phyloP scores from a whole-genome alignment of 2,113 vertebrate genomes.

The Chionodraco myersi region DNA sequence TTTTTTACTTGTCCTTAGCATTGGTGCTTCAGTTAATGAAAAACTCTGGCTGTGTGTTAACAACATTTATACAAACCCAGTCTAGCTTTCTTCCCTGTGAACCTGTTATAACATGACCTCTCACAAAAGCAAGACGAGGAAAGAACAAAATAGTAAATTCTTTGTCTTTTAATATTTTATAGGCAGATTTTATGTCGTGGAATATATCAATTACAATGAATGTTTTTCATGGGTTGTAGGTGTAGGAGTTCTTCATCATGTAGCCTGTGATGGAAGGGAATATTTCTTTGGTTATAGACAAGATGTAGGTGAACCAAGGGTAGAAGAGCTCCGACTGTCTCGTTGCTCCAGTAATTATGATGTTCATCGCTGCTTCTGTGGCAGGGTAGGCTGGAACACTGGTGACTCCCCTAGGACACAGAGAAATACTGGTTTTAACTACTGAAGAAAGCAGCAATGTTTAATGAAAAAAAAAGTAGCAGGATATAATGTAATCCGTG shows the following conservation, averaged over 20 bases:
- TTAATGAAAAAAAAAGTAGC: background rate
- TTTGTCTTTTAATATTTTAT: too few relatives aligned
- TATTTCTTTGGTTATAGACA: constrained; percentile 77
- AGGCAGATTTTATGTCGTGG: background rate
- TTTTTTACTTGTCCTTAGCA: too few relatives aligned
- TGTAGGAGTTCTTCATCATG: constrained; percentile 80
- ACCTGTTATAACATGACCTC: constrained; percentile 4
- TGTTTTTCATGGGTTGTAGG: constrained; percentile 66
- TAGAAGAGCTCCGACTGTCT: constrained; percentile 83
- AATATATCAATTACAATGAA: background rate
- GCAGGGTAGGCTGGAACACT: constrained; percentile 79
- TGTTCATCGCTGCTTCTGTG: constrained; percentile 84
- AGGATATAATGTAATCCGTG: background rate
- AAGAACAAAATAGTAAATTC: background rate
- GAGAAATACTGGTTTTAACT: constrained; percentile 1
- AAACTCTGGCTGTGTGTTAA: too few relatives aligned
- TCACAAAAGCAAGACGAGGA: background rate
- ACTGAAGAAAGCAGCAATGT: background rate
- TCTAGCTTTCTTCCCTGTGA: background rate
- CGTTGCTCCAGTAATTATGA: constrained; percentile 81
- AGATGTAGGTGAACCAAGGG: constrained; percentile 79
- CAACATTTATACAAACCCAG: background rate
- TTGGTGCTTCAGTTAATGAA: too few relatives aligned
- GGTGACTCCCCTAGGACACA: constrained; percentile 75
- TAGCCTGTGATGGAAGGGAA: constrained; percentile 68